Base-by-base conservation (phyloP, 2,888 invertebrate genomes). In the Saturnia pavonia region DNA sequence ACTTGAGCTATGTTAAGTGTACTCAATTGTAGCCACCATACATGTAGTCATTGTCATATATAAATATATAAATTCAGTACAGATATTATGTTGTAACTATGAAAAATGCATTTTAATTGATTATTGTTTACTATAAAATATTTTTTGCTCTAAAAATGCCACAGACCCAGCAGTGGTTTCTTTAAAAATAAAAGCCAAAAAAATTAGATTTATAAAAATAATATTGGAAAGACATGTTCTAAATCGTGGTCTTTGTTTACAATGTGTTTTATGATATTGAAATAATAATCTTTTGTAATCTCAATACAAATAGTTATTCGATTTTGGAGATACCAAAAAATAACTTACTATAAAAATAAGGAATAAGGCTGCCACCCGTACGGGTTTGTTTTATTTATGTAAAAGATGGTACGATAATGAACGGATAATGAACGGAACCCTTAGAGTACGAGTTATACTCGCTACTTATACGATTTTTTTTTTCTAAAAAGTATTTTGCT, bases 241-340 rank as follows among this genome's bases (percentile, higher is more conserved):
- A 57, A 25, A 57, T 11, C 4, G 25, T 25, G 25, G 57, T 25
- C 25, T 12, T 1, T 25, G 19, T 51, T 51, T 57, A n/a, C n/a
- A n/a, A 22, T 8, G 9, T 25, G 22, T n/a, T 54, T 22, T 0
- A 57, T 25, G 57, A 6, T 57, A 25, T 57, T 25, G 3, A 25
- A 57, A 25, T 11, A 57, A 57, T 57, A 25, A 25, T 51, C 48
- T 19, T 19, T 51, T 34, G 14, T 57, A 57, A 57, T 57, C 57
- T 57, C 57, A 57, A 1, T 57, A 57, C 4, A 57, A 12, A 25
- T 57, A 25, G 25, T 25, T 57, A 25, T 25, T 57, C 25, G 57
- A 25, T 57, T 25, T 25, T 25, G 57, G 57, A 57, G 12, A 57
- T 57, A 57, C 57, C 57, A 57, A 57, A 57, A 57, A 57, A 25